phyloP scores from a whole-genome alignment of 2,113 vertebrate genomes.

The Donacobius atricapilla region DNA sequence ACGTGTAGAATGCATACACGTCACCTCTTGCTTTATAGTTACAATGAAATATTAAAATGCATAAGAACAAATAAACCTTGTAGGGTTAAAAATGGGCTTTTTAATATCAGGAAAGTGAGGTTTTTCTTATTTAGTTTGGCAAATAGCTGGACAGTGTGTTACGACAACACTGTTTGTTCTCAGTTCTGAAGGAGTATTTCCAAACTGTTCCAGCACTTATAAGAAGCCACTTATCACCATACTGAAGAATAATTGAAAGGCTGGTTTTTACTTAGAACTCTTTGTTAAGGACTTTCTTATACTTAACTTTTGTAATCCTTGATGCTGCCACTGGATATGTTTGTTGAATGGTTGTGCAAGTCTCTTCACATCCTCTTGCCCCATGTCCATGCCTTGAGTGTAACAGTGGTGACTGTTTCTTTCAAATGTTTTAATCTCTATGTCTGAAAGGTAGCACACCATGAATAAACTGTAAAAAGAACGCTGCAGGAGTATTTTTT shows the following conservation, averaged over 20 bases:
- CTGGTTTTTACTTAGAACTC: conserved; percentile 1
- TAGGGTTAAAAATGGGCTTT: neutral
- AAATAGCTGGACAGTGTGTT: neutral
- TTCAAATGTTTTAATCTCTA: neutral
- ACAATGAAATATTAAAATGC: neutral
- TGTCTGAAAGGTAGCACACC: neutral
- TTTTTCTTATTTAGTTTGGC: neutral
- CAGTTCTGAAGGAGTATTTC: conserved; percentile 1
- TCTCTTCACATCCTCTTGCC: neutral
- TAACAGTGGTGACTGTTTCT: neutral
- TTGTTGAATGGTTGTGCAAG: conserved; percentile 37
- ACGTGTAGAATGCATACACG: neutral
- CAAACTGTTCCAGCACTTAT: neutral
- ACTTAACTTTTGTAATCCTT: conserved; percentile 13
- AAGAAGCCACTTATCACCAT: conserved; percentile 14
- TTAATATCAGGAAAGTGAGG: neutral
- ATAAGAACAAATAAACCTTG: neutral
- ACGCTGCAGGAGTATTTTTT: neutral
- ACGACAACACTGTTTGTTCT: neutral
- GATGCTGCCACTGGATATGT: neutral
- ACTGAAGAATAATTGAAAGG: neutral
- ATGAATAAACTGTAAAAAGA: neutral
- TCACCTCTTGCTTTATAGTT: neutral
- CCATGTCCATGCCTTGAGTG: neutral
- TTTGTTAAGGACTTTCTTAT: conserved; percentile 23